Evolutionary conservation across 1,140 invertebrate genomes (phyloP).

Genomic region (Ctenoplectra terminalis): DNA sequence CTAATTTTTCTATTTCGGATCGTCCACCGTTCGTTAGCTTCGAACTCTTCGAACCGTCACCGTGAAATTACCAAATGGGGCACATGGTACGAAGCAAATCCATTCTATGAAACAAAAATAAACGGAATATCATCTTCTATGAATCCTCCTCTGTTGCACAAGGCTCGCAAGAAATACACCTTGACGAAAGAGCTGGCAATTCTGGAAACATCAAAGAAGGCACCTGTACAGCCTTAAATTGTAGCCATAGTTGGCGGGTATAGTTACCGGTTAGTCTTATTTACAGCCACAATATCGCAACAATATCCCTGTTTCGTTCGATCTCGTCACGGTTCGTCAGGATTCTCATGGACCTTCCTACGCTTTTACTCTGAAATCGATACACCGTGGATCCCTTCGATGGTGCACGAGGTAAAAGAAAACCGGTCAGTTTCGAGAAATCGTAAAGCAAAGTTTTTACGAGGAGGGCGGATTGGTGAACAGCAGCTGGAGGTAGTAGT

Average conservation of each 20-base stretch:
- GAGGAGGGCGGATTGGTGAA: constrained; percentile 29
- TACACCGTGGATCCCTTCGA: no score
- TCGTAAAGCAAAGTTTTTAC: constrained; percentile 65
- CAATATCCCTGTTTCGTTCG: constrained; percentile 24
- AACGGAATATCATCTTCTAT: not conserved
- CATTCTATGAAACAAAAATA: no score
- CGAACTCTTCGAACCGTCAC: not conserved
- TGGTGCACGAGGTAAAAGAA: not conserved
- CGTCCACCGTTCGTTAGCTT: not conserved
- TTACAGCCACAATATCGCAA: not conserved
- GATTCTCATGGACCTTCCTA: not conserved
- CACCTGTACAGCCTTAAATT: not conserved
- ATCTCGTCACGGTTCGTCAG: constrained; percentile 56
- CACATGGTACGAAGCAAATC: no score
- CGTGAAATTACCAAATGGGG: not conserved
- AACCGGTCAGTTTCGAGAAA: constrained; percentile 59
- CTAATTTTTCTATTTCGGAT: constrained; percentile 14
- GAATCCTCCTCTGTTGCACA: no score
- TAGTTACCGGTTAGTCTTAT: constrained; percentile 3
- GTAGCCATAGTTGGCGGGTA: not conserved
- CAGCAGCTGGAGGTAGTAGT: constrained; percentile 1
- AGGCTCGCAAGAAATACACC: not conserved
- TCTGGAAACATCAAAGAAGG: not conserved
- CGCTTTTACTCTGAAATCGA: not conserved
- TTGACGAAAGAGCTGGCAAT: not conserved